Conservation (phyloP, 2,888 invertebrate species). For the Lacanobia oleracea region DNA sequence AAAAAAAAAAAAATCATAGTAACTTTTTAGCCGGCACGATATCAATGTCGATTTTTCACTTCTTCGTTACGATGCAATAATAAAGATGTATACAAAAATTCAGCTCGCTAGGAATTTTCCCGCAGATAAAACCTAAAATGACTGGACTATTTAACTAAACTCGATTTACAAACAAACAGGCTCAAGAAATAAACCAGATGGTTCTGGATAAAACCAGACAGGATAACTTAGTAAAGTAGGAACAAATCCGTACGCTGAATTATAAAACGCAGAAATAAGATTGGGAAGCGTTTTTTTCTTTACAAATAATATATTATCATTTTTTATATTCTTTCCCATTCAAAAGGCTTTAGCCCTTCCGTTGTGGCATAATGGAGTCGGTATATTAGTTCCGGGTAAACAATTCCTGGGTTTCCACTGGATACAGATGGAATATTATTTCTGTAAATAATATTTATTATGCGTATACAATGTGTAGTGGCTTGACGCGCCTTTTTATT, state of each 20-base stretch:
- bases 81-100: no score
- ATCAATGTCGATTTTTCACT: no score
- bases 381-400: slow-evolving; percentile 77
- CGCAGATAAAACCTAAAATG: no score
- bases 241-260: slow-evolving; percentile 8
- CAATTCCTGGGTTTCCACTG: slow-evolving; percentile 68
- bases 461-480: slow-evolving; percentile 38
- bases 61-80: no score
- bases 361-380: no score
- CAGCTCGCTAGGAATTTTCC: no score
- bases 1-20: no score
- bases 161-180: no score
- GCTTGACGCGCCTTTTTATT: slow-evolving; percentile 34
- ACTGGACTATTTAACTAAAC: no score
- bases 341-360: slow-evolving; percentile 68
- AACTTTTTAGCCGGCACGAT: no score
- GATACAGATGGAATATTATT: slow-evolving; percentile 64
- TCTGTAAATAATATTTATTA: slow-evolving; percentile 64
- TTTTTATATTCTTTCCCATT: slow-evolving; percentile 66
- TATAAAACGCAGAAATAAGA: slow-evolving; percentile 27
- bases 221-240: neutral
- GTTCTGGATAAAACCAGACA: neutral
- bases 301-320: slow-evolving; percentile 59
- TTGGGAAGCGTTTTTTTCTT: slow-evolving; percentile 17
- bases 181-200: neutral